Evolutionary conservation across 2,888 invertebrate species (phyloP).

Genomic region (Quadroppia sp.): DNA sequence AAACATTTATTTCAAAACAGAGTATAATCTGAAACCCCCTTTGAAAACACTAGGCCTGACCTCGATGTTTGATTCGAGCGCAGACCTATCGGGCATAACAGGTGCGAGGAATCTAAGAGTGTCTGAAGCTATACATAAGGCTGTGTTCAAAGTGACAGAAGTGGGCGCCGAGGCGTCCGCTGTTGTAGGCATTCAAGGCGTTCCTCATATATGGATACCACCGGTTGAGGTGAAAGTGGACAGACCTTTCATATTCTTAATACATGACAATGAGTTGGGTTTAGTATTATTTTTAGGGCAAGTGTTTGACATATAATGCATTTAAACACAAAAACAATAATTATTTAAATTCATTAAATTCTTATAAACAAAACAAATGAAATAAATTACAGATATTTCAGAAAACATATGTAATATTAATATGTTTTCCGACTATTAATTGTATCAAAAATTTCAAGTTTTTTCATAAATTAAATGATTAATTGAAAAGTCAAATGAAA

Average conservation of each 20-base stretch:
- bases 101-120: neutral
- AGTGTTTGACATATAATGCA: neutral
- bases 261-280: constrained; percentile 46
- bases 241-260: constrained; percentile 51
- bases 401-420: too few relatives aligned
- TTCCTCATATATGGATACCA: constrained; percentile 13
- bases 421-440: too few relatives aligned
- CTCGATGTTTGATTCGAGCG: neutral
- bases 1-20: neutral
- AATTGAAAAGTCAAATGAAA: neutral
- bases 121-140: constrained; percentile 33
- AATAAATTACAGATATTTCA: too few relatives aligned
- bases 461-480: neutral
- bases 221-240: constrained; percentile 48
- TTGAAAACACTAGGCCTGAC: neutral
- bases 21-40: neutral
- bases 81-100: constrained; percentile 39
- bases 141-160: constrained; percentile 42
- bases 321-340: too few relatives aligned
- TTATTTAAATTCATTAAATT: neutral
- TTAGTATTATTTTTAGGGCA: constrained; percentile 37
- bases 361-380: neutral
- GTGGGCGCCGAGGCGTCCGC: constrained; percentile 40
- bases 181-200: constrained; percentile 40
- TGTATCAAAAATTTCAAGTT: too few relatives aligned